These are phyloP conservation scores for Vicugna pacos DNA, from an alignment of 2,113 vertebrate species.

Conservation along the genomic window DNA sequence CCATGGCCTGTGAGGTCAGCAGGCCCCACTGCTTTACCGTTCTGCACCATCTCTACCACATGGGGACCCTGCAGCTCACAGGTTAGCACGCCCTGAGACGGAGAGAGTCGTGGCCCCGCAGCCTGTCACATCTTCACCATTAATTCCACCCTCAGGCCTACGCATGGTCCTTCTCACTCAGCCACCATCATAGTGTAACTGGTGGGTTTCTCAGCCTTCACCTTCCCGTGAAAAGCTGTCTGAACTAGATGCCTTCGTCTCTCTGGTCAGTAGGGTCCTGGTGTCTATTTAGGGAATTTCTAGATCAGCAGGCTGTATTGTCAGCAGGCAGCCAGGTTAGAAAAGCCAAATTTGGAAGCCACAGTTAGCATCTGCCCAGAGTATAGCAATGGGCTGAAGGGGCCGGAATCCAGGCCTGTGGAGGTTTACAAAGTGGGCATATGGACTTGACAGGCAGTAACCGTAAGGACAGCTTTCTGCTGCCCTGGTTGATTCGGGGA, in stretches of 20 bases:
- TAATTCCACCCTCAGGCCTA: background rate
- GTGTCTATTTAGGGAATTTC: background rate
- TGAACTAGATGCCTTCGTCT: background rate
- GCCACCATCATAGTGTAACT: background rate
- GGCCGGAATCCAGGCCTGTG: background rate
- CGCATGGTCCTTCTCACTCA: background rate
- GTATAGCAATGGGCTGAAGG: background rate
- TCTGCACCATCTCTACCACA: background rate
- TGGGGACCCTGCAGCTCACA: accelerated
- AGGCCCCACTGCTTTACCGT: background rate
- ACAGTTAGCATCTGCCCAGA: background rate
- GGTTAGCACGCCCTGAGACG: background rate
- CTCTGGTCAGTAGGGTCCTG: background rate
- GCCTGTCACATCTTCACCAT: background rate
- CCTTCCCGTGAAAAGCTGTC: background rate
- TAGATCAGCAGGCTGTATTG: background rate
- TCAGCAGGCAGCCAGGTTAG: background rate
- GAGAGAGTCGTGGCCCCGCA: background rate
- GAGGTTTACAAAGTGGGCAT: background rate
- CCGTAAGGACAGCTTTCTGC: background rate
- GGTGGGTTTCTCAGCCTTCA: background rate
- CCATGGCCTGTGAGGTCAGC: background rate
- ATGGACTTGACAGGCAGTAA: background rate
- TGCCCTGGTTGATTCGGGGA: conserved; percentile 48
- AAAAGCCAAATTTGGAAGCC: background rate